Percentiles rank a stretch among this genome's conserved stretches.
These are phyloP conservation scores for Oreortyx pictus DNA, from an alignment of 2,797 vertebrate species.

Conservation along the genomic window DNA sequence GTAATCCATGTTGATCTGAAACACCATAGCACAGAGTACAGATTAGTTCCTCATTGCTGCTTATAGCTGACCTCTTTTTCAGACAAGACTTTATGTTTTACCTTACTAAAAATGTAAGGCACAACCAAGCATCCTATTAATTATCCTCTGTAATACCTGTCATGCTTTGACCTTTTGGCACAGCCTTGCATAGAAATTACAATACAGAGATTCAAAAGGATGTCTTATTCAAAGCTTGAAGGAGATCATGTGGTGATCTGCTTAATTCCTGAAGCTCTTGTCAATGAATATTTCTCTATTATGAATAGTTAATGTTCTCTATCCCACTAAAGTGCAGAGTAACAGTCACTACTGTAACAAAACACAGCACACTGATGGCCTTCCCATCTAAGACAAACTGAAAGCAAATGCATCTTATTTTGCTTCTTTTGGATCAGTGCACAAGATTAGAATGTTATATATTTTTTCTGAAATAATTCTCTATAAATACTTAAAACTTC, in stretches of 20 bases:
- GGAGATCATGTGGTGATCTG: background rate
- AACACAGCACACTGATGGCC: background rate
- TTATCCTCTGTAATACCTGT: background rate
- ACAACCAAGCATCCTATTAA: background rate
- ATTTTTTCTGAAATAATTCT: background rate
- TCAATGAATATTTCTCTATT: background rate
- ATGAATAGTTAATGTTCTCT: background rate
- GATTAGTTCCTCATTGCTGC: background rate
- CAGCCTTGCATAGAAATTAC: background rate
- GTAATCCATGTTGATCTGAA: slow-evolving; percentile 15
- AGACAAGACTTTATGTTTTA: background rate
- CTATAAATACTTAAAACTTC: background rate
- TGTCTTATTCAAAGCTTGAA: background rate
- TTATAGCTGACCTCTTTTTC: slow-evolving; percentile 27
- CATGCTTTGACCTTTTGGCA: background rate
- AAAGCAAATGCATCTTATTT: background rate
- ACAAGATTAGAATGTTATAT: background rate
- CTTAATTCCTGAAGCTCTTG: background rate
- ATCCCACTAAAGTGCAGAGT: background rate
- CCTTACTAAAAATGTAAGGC: background rate
- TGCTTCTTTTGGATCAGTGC: background rate
- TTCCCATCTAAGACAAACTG: background rate
- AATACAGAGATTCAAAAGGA: background rate
- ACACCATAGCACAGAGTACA: background rate
- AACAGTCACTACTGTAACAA: background rate